phyloP scores from a whole-genome alignment of 2,797 vertebrate species.

The Columba guinea region DNA sequence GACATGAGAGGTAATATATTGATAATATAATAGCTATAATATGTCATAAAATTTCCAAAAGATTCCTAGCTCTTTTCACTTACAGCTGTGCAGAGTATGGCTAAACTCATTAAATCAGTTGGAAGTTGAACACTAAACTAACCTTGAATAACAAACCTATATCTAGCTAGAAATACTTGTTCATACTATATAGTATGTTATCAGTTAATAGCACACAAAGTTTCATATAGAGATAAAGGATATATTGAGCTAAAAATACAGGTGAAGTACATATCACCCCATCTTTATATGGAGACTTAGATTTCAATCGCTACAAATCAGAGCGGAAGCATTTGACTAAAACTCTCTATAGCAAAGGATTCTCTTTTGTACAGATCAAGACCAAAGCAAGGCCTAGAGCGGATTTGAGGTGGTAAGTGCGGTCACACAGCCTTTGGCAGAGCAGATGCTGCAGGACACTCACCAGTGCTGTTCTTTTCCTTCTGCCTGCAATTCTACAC shows the following conservation, averaged over 20 bases:
- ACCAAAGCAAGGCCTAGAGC: not conserved
- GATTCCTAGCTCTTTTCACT: not conserved
- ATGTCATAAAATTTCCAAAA: not conserved
- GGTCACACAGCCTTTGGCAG: not conserved
- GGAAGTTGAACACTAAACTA: not conserved
- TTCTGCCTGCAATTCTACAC: not conserved
- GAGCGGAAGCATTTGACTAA: not conserved
- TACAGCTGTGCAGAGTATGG: not conserved
- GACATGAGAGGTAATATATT: not conserved
- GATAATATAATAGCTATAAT: not conserved
- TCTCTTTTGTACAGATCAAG: not conserved
- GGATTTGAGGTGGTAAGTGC: accelerated
- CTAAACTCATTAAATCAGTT: not conserved
- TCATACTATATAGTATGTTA: not conserved
- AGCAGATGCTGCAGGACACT: not conserved
- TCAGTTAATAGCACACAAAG: not conserved
- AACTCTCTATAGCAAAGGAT: not conserved
- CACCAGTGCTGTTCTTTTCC: not conserved
- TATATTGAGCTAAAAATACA: not conserved
- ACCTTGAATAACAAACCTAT: not conserved
- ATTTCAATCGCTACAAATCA: not conserved
- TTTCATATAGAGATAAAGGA: not conserved
- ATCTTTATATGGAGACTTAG: not conserved
- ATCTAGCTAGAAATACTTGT: not conserved
- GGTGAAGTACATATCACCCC: not conserved